phyloP scores from a whole-genome alignment of 2,113 vertebrate genomes.

The Etheostoma cragini region DNA sequence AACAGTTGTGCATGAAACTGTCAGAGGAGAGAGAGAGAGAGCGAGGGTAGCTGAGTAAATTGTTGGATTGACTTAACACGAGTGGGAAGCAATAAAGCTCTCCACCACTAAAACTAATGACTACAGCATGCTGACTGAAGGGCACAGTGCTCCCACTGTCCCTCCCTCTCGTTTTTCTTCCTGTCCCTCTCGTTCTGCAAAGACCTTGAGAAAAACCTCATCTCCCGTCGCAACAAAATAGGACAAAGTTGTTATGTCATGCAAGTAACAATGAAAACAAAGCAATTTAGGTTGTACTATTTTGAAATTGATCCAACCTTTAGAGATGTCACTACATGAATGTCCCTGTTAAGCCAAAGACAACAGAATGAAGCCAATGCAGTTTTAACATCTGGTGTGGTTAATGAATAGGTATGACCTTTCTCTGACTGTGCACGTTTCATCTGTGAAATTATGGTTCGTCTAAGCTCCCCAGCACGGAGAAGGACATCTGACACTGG shows the following conservation, averaged over 20 bases:
- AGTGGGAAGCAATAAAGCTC: conserved; percentile 75
- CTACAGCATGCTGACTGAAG: conserved; percentile 64
- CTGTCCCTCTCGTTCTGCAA: conserved; percentile 5
- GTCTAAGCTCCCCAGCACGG: conserved; percentile 31
- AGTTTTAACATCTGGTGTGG: conserved; percentile 22
- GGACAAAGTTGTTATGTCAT: conserved; percentile 31
- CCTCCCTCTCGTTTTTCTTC: background rate
- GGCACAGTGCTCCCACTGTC: background rate
- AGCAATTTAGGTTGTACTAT: conserved; percentile 25
- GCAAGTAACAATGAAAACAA: conserved; percentile 15
- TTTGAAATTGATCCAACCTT: conserved; percentile 35
- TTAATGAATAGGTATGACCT: conserved; percentile 55
- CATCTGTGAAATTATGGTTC: conserved; percentile 53
- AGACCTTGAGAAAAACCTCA: conserved; percentile 25
- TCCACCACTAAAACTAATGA: conserved; percentile 73
- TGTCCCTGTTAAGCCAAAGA: conserved; percentile 26
- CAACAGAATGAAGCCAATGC: conserved; percentile 46
- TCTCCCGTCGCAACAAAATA: conserved; percentile 9
- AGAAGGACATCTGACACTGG: conserved; percentile 48
- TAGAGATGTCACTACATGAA: conserved; percentile 8
- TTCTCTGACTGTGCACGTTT: background rate
- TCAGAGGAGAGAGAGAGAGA: conserved; percentile 50
- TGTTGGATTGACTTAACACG: conserved; percentile 76
- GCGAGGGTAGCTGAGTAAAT: conserved; percentile 59
- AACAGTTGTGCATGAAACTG: conserved; percentile 53